Conservation (phyloP, 1,140 invertebrate genomes). For the Drosophila virilis region DNA sequence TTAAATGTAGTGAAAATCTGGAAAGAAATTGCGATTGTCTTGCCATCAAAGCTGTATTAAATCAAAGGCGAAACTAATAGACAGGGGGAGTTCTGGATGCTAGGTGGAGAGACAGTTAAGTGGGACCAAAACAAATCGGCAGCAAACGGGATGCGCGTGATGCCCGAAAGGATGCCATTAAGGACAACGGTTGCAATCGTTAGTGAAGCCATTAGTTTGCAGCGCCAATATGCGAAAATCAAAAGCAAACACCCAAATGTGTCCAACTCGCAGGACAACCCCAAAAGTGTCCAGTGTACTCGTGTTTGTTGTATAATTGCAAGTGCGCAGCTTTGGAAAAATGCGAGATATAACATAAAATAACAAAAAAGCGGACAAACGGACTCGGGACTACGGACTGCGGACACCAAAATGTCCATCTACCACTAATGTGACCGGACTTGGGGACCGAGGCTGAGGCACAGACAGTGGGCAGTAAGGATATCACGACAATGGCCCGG, state of each 20-base stretch:
- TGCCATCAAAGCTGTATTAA: constrained; percentile 41
- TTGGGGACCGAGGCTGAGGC: constrained; percentile 5
- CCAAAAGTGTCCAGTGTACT: constrained; percentile 46
- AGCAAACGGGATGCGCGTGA: constrained; percentile 65
- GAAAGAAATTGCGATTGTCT: constrained; percentile 10
- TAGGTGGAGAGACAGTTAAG: not conserved
- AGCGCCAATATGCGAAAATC: constrained; percentile 80
- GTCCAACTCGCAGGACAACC: constrained; percentile 25
- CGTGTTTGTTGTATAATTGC: constrained; percentile 66
- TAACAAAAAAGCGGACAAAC: constrained; percentile 36
- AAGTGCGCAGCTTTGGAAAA: constrained; percentile 70
- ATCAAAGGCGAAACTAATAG: constrained; percentile 13
- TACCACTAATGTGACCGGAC: constrained; percentile 70
- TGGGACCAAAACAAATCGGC: constrained; percentile 51
- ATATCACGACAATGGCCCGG: constrained; percentile 48
- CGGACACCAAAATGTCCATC: constrained; percentile 66
- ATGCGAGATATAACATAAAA: constrained; percentile 74
- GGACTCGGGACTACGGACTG: constrained; percentile 14
- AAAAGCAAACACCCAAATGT: constrained; percentile 33
- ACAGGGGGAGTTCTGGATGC: not conserved
- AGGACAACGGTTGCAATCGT: constrained; percentile 81
- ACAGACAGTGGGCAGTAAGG: constrained; percentile 44
- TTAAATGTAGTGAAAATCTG: constrained; percentile 19
- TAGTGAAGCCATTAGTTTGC: constrained; percentile 80
- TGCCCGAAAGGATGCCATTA: constrained; percentile 78